Evolutionary conservation across 1,140 invertebrate genomes (phyloP).

Genomic region (Drosophila nigromelanica): DNA sequence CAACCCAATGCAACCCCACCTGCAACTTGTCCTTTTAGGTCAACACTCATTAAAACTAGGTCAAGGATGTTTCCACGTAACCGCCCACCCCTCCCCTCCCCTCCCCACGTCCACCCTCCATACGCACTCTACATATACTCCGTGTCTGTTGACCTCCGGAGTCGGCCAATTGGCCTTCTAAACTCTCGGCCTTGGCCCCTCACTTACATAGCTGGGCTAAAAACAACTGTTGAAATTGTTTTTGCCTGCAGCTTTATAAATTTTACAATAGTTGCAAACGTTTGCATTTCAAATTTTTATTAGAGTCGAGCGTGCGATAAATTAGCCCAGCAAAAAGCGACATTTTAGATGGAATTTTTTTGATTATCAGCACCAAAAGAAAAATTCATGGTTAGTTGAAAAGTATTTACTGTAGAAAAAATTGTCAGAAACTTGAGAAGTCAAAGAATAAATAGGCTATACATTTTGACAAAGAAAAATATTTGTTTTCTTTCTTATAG

Average conservation of each 20-base stretch:
- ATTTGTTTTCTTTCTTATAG: too few relatives aligned
- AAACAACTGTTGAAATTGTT: not conserved
- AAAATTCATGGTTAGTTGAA: not conserved
- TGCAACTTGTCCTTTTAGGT: not conserved
- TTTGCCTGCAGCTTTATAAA: not conserved
- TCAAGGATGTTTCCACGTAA: constrained; percentile 32
- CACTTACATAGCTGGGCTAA: constrained; percentile 6
- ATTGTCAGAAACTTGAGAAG: too few relatives aligned
- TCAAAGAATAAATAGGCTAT: too few relatives aligned
- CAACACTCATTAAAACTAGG: constrained; percentile 33
- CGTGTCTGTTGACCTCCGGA: not conserved
- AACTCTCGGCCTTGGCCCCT: constrained; percentile 4
- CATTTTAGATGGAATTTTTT: not conserved
- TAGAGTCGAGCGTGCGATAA: constrained; percentile 2
- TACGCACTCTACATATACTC: too few relatives aligned
- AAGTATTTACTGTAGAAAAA: too few relatives aligned
- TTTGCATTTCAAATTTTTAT: not conserved
- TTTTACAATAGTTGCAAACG: constrained; percentile 5
- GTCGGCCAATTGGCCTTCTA: constrained; percentile 6
- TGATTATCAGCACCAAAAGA: not conserved
- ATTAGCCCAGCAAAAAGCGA: not conserved
- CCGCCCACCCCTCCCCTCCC: not conserved
- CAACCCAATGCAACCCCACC: too few relatives aligned
- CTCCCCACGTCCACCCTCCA: not conserved
- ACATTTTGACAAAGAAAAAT: too few relatives aligned